phyloP scores from a whole-genome alignment of 2,888 invertebrate genomes.

The Leptopterna dolabrata region DNA sequence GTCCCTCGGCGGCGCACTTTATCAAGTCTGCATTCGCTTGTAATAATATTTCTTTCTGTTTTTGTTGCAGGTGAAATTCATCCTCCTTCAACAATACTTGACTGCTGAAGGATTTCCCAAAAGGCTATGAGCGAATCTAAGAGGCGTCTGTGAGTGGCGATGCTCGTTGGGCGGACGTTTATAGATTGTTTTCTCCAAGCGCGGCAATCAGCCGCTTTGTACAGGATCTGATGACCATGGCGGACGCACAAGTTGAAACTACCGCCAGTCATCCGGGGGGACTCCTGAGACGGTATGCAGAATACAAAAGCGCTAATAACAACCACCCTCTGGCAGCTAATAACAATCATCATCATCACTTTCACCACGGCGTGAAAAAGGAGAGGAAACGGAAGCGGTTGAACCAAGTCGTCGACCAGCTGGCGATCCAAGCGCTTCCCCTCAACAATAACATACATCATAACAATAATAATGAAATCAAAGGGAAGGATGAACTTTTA shows the following conservation, averaged over 20 bases:
- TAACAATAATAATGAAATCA: slow-evolving; percentile 67
- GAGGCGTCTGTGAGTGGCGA: background rate
- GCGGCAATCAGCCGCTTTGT: slow-evolving; percentile 55
- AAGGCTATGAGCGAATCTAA: slow-evolving; percentile 18
- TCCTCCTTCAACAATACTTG: background rate
- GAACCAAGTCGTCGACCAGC: slow-evolving; percentile 83
- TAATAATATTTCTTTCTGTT: background rate
- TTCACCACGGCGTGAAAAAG: slow-evolving; percentile 71
- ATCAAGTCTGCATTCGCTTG: slow-evolving; percentile 1
- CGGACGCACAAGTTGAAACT: slow-evolving; percentile 68
- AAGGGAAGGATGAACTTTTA: slow-evolving; percentile 61
- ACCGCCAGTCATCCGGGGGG: slow-evolving; percentile 59
- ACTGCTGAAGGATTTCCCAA: background rate
- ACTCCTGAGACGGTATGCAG: slow-evolving; percentile 59
- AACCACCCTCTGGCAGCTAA: slow-evolving; percentile 74
- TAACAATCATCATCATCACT: slow-evolving; percentile 68
- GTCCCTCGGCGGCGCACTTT: slow-evolving; percentile 13
- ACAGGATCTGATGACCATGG: slow-evolving; percentile 72
- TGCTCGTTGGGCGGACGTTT: slow-evolving; percentile 32
- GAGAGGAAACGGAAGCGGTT: slow-evolving; percentile 82
- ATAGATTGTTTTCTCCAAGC: background rate
- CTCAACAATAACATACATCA: slow-evolving; percentile 69
- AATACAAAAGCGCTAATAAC: slow-evolving; percentile 67
- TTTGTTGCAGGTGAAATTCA: slow-evolving; percentile 49
- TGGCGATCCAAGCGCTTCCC: slow-evolving; percentile 66